Percentiles rank a stretch among this genome's conserved stretches.
Conservation (phyloP, 1,140 invertebrate species). For the Bursaphelenchus mucronatus region DNA sequence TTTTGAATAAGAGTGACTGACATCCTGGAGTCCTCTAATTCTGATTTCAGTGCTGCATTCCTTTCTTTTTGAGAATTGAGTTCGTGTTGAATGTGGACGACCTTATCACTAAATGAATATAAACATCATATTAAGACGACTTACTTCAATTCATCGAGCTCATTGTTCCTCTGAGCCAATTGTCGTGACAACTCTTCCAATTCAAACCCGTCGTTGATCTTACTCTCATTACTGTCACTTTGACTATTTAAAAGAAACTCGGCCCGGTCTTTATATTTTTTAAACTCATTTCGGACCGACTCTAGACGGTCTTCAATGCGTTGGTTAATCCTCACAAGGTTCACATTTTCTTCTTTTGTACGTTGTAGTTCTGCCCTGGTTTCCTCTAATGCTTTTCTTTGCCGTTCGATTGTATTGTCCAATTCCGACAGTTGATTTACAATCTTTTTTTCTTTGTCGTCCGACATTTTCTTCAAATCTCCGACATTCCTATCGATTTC, state of each 20-base stretch:
- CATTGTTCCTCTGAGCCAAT: neutral
- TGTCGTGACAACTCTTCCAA: neutral
- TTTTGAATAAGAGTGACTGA: constrained; percentile 2
- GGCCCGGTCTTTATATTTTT: constrained; percentile 19
- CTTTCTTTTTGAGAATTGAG: constrained; percentile 15
- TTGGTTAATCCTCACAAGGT: neutral
- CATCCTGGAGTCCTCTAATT: constrained; percentile 15
- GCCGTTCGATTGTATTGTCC: too few relatives aligned
- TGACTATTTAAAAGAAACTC: constrained; percentile 6
- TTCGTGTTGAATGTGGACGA: constrained; percentile 7
- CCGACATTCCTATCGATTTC: constrained; percentile 9
- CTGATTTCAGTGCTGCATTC: constrained; percentile 1
- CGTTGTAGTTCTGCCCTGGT: too few relatives aligned
- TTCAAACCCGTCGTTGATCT: neutral
- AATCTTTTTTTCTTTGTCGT: neutral
- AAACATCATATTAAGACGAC: neutral
- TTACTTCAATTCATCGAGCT: constrained; percentile 20
- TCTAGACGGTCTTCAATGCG: constrained; percentile 6
- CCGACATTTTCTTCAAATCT: constrained; percentile 2
- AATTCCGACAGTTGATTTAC: too few relatives aligned
- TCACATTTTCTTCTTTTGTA: neutral
- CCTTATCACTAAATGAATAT: neutral
- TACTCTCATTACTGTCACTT: neutral
- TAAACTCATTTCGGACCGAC: constrained; percentile 10
- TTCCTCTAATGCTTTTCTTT: too few relatives aligned